These are phyloP conservation scores for Alfaro cultratus DNA, from an alignment of 2,797 vertebrate genomes.

Conservation along the genomic window DNA sequence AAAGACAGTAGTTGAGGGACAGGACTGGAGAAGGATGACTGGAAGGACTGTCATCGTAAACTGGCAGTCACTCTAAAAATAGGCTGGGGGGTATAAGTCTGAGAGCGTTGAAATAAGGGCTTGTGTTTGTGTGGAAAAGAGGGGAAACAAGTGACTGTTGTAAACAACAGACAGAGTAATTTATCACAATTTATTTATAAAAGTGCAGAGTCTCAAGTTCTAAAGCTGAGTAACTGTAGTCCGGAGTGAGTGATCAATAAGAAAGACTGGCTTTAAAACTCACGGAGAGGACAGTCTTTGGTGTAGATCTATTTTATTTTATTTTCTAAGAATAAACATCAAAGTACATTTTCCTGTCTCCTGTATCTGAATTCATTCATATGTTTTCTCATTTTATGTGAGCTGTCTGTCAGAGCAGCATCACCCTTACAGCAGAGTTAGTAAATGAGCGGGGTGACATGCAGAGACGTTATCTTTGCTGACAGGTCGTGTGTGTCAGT, in stretches of 20 bases:
- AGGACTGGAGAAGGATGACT: constrained; percentile 15
- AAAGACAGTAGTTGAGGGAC: constrained; percentile 26
- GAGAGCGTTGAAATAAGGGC: constrained; percentile 50
- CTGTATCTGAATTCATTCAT: constrained; percentile 7
- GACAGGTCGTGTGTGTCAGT: constrained; percentile 48
- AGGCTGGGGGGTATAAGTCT: constrained; percentile 56
- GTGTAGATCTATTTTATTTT: neutral
- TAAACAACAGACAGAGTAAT: constrained; percentile 43
- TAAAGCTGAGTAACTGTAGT: constrained; percentile 42
- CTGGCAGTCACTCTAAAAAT: constrained; percentile 64
- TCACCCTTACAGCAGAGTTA: constrained; percentile 25
- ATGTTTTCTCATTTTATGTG: neutral
- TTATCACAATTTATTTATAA: constrained; percentile 62
- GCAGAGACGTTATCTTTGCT: constrained; percentile 49
- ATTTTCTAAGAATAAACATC: neutral
- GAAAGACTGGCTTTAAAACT: constrained; percentile 4
- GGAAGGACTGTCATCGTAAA: constrained; percentile 50
- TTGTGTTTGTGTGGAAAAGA: constrained; percentile 15
- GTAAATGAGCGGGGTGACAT: constrained; percentile 51
- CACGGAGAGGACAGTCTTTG: neutral
- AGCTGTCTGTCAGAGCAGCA: constrained; percentile 26
- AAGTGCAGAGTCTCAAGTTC: constrained; percentile 50
- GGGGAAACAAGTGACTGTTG: constrained; percentile 35
- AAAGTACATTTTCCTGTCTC: constrained; percentile 17
- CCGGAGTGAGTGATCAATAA: constrained; percentile 14